Conservation (phyloP, 2,888 invertebrate species). For the Drosophila kambysellisi region DNA sequence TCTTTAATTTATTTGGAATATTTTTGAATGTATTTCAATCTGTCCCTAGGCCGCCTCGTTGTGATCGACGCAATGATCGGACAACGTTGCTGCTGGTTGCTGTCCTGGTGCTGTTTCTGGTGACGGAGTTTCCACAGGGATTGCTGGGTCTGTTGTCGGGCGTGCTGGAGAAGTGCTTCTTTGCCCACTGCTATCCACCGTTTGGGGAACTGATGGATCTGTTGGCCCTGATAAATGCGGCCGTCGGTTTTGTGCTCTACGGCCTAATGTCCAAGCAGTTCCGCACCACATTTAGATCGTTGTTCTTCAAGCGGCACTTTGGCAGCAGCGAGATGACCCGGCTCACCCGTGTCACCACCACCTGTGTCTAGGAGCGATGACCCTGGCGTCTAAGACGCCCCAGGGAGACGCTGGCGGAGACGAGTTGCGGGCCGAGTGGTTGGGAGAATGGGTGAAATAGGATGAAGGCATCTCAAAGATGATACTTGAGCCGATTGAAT, state of each 20-base stretch:
- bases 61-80: conserved; percentile 92
- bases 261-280: conserved; percentile 98
- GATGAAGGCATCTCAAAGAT: conserved; percentile 38
- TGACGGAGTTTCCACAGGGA: conserved; percentile 95
- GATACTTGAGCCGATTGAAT: conserved; percentile 12
- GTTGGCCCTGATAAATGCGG: conserved; percentile 94
- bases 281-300: conserved; percentile 89
- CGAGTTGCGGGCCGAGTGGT: background rate
- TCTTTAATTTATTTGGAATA: background rate
- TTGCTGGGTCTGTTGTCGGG: conserved; percentile 90
- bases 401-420: background rate
- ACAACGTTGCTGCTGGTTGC: conserved; percentile 96
- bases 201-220: conserved; percentile 96
- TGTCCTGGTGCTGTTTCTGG: conserved; percentile 92
- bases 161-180: conserved; percentile 90
- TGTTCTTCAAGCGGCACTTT: conserved; percentile 90
- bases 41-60: conserved; percentile 84
- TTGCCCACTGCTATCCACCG: conserved; percentile 91
- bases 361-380: conserved; percentile 78
- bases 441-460: background rate
- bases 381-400: background rate
- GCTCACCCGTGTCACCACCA: conserved; percentile 83
- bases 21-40: background rate
- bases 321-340: conserved; percentile 83
- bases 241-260: conserved; percentile 96